Percentiles rank a stretch among this genome's conserved stretches.
Evolutionary conservation across 2,888 invertebrate species (phyloP).

Genomic region (Rotaria macrura): DNA sequence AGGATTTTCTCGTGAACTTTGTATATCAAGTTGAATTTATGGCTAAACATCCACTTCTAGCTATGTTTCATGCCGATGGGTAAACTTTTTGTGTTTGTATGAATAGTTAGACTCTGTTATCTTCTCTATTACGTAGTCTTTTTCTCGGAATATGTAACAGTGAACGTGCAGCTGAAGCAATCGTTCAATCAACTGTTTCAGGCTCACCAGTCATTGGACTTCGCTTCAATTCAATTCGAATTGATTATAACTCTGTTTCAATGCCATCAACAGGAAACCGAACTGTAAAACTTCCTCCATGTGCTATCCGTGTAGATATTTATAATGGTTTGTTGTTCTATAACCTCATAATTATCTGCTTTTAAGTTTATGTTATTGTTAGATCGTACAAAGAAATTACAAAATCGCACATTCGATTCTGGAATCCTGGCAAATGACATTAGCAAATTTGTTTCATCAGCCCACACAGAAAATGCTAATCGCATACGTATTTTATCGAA

Average conservation of each 20-base stretch:
- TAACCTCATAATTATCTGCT: no score
- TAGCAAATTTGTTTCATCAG: background rate
- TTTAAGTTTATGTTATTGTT: no score
- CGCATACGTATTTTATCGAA: background rate
- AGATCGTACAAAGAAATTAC: slow-evolving; percentile 12
- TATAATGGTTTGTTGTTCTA: background rate
- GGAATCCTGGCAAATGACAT: background rate
- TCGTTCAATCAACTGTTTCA: background rate
- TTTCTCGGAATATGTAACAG: slow-evolving; percentile 16
- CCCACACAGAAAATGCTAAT: background rate
- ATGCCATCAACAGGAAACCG: background rate
- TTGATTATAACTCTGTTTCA: background rate
- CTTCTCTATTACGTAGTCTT: background rate
- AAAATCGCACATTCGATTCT: slow-evolving; percentile 10
- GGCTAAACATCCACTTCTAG: background rate
- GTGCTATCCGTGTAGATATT: background rate
- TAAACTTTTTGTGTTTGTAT: background rate
- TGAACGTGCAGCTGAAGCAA: background rate
- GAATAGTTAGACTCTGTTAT: background rate
- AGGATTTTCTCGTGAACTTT: background rate
- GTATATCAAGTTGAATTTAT: background rate
- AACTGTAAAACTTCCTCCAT: background rate
- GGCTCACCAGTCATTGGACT: background rate
- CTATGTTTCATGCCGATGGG: slow-evolving; percentile 16
- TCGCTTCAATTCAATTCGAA: background rate